Evolutionary conservation across 2,797 vertebrate genomes (phyloP).

Genomic region (Typhlichthys eigenmanni): DNA sequence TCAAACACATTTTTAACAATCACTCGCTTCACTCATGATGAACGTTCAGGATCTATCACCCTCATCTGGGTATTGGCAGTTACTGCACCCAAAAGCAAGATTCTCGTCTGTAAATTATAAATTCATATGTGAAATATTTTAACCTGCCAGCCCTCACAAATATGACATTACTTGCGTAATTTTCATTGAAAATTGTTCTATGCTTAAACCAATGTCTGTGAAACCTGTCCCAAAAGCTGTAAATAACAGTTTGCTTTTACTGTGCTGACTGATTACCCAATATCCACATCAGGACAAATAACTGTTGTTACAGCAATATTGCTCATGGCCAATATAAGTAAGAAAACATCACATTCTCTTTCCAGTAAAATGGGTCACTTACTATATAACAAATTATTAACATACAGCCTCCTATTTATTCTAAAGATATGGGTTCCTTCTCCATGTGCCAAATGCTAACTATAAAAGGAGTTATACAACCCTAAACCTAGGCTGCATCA

Average conservation of each 20-base stretch:
- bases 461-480: background rate
- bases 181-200: no score
- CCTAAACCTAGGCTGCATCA: background rate
- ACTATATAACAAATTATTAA: slow-evolving; percentile 51
- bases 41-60: background rate
- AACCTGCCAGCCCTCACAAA: no score
- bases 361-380: no score
- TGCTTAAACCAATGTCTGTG: no score
- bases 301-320: slow-evolving; percentile 25
- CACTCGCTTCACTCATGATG: slow-evolving; percentile 28
- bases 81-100: background rate
- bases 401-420: slow-evolving; percentile 47
- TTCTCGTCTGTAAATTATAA: no score
- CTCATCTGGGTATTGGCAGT: background rate
- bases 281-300: background rate
- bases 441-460: background rate
- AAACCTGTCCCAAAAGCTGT: no score
- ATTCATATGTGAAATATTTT: no score
- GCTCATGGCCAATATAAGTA: slow-evolving; percentile 26
- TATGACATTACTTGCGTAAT: no score
- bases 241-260: no score
- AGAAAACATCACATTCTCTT: no score
- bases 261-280: no score
- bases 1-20: slow-evolving; percentile 21
- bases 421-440: background rate